A percentile compares a stretch with the other conserved stretches of the same genome.
Conservation (phyloP, 2,888 invertebrate species). For the Xestia rhomboidea region DNA sequence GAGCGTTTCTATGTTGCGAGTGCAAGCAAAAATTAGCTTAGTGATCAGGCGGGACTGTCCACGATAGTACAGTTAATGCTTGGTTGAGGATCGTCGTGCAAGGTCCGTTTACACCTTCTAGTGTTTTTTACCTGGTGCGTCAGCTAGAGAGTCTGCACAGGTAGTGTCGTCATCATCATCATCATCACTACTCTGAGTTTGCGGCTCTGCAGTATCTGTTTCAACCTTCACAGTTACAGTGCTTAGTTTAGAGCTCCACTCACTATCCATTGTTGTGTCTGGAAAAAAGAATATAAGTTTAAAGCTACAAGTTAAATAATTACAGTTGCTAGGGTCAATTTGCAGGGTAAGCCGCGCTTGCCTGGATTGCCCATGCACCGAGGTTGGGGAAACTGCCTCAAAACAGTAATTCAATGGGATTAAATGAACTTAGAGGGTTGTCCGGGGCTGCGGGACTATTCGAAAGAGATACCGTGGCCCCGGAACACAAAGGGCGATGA, state of each 20-base stretch:
- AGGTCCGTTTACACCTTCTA: neutral
- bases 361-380: no score
- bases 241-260: constrained; percentile 66
- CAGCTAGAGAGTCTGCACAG: constrained; percentile 66
- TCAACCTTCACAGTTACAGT: constrained; percentile 74
- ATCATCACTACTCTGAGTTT: constrained; percentile 46
- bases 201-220: constrained; percentile 55
- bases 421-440: no score
- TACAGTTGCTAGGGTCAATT: neutral
- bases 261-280: constrained; percentile 52
- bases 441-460: no score
- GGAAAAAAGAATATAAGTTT: constrained; percentile 14
- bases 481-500: no score
- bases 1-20: no score
- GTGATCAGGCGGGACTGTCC: no score
- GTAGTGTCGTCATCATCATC: constrained; percentile 14
- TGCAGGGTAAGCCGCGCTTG: neutral
- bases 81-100: no score
- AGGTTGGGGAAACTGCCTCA: no score
- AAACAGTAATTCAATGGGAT: no score
- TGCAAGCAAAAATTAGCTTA: no score
- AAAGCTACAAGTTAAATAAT: neutral
- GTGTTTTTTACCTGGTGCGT: constrained; percentile 51
- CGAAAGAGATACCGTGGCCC: no score
- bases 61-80: no score